Conservation (phyloP, 2,797 vertebrate species). For the Apogon hyalosoma region DNA sequence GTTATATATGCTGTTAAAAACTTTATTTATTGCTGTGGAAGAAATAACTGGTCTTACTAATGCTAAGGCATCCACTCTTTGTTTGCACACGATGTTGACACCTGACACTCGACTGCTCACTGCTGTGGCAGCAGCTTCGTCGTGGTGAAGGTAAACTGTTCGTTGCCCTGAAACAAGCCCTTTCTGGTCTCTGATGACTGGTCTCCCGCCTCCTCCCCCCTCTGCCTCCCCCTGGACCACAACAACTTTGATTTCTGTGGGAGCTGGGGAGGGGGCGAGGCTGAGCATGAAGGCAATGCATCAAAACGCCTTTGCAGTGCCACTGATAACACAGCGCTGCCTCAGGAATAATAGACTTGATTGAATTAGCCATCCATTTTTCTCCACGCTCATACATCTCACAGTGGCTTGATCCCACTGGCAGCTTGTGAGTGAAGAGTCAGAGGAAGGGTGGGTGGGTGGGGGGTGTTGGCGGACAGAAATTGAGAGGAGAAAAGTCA, state of each 20-base stretch:
- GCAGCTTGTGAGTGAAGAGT: constrained; percentile 72
- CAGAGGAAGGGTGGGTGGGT: background rate
- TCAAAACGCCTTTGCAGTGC: constrained; percentile 77
- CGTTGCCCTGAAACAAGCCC: constrained; percentile 44
- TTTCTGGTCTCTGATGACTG: constrained; percentile 45
- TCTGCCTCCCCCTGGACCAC: constrained; percentile 14
- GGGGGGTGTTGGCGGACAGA: background rate
- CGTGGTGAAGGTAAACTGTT: constrained; percentile 33
- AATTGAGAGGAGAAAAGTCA: constrained; percentile 39
- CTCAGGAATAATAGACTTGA: constrained; percentile 81
- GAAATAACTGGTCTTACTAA: background rate
- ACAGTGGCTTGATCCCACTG: constrained; percentile 76
- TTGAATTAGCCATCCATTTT: constrained; percentile 83
- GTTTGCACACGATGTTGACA: constrained; percentile 40
- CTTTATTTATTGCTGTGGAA: no score
- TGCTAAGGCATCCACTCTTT: constrained; percentile 29
- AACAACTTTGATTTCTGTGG: constrained; percentile 70
- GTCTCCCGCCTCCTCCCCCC: background rate
- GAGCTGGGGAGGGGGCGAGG: constrained; percentile 48
- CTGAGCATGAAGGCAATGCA: constrained; percentile 77
- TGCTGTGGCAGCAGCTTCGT: constrained; percentile 36
- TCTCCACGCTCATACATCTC: constrained; percentile 73
- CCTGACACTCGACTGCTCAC: constrained; percentile 37
- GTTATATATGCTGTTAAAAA: background rate
- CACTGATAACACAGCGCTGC: constrained; percentile 77